Base-by-base conservation (phyloP, 2,888 invertebrate species). In the Desoria tigrina region DNA sequence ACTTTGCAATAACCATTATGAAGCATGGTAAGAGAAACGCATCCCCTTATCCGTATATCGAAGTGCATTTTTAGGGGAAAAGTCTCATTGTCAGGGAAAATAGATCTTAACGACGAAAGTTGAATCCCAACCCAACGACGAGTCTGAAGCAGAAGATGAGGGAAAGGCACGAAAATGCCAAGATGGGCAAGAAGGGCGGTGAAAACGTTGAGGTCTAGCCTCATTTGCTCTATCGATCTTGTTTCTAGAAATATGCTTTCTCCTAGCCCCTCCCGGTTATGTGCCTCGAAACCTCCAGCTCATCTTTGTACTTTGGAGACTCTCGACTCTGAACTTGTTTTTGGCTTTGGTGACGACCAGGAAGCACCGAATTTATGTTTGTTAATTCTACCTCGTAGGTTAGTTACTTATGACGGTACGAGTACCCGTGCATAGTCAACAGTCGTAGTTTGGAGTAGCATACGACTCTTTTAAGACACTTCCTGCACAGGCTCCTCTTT, bases 221-320 rank as follows among this genome's bases (percentile, higher is more conserved):
- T 59, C 64, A 64, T 53, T 64, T 64, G 42, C 49, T 45, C 3
- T 62, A 62, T 62, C 62, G 62, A 62, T 62, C 62, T 42, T 4
- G 16, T 54, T 55, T 27, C 32, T 42, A 23, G 26, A 6, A 55
- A 55, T 55, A 26, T 55, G n/a, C 42, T 57, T 37, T 21, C 21
- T n/a, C 26, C 32, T 32, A 42, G 56, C 56, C n/a, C 39, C 56
- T 37, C 56, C 56, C 42, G 45, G 4, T 21, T 32, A 4, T 32
- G 4, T 32, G 32, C 11, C 32, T 32, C 32, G 11, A 32, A 32
- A n/a, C n/a, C n/a, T n/a, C n/a, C n/a, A n/a, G n/a, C n/a, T n/a
- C n/a, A n/a, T n/a, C n/a, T n/a, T n/a, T n/a, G n/a, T n/a, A n/a
- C n/a, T n/a, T n/a, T n/a, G n/a, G n/a, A n/a, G n/a, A n/a, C n/a